A percentile compares a stretch with the other conserved stretches of the same genome.
Conservation (phyloP, 2,113 vertebrate species). For the Blennius ocellaris region DNA sequence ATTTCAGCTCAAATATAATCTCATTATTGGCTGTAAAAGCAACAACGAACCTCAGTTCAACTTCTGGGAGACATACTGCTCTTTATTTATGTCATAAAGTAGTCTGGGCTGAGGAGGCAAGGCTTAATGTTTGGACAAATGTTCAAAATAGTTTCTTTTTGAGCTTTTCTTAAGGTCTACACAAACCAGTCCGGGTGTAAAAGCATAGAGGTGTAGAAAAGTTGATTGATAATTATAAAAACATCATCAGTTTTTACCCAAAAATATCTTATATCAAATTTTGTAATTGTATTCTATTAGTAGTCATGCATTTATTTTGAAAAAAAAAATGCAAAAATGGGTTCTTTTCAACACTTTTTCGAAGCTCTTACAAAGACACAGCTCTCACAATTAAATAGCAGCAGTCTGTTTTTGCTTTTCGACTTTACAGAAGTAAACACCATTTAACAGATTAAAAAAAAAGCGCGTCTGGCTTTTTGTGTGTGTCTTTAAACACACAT, state of each 20-base stretch:
- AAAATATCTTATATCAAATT: too few species aligned
- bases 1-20: constrained; percentile 74
- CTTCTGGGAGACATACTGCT: constrained; percentile 65
- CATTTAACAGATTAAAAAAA: constrained; percentile 44
- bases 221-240: too few species aligned
- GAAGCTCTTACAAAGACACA: too few species aligned
- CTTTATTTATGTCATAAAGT: constrained; percentile 76
- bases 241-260: too few species aligned
- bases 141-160: background rate
- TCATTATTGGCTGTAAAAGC: constrained; percentile 76
- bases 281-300: too few species aligned
- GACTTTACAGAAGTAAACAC: constrained; percentile 42
- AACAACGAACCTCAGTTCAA: constrained; percentile 70
- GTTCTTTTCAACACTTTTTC: too few species aligned
- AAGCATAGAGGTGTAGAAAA: too few species aligned
- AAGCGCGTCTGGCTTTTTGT: constrained; percentile 27
- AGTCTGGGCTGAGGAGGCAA: constrained; percentile 68
- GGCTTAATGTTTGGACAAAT: constrained; percentile 69
- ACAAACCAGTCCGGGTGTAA: too few species aligned
- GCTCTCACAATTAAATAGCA: background rate
- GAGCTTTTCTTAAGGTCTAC: too few species aligned
- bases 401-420: constrained; percentile 29
- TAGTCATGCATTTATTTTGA: too few species aligned
- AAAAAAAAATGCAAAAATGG: too few species aligned
- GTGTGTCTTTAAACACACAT: constrained; percentile 20